These are phyloP conservation scores for Anthoptus insignis DNA, from an alignment of 2,888 invertebrate species.

Conservation along the genomic window DNA sequence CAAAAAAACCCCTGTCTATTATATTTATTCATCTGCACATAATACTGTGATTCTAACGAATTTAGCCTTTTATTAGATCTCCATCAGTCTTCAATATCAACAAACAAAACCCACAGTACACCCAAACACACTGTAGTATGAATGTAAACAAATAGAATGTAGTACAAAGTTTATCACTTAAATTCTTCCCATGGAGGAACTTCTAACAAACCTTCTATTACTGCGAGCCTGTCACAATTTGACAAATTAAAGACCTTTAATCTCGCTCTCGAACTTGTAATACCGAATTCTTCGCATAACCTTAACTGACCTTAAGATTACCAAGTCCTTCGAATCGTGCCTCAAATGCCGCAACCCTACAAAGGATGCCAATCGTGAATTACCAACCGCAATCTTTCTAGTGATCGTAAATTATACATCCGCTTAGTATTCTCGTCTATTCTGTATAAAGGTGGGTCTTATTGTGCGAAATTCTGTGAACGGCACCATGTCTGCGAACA, in stretches of 20 bases:
- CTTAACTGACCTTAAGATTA: constrained; percentile 56
- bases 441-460: constrained; percentile 35
- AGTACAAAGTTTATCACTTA: background rate
- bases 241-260: constrained; percentile 30
- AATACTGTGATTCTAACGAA: too few species aligned
- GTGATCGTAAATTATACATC: constrained; percentile 59
- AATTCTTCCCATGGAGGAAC: background rate
- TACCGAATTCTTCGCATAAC: constrained; percentile 47
- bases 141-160: background rate
- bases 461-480: too few species aligned
- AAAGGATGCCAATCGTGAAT: constrained; percentile 72
- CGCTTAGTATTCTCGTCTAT: constrained; percentile 4
- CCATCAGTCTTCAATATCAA: too few species aligned
- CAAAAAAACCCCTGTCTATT: too few species aligned
- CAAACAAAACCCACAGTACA: too few species aligned
- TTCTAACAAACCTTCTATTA: background rate
- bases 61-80: too few species aligned
- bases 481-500: too few species aligned
- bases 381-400: constrained; percentile 63
- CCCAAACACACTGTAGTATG: background rate
- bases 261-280: constrained; percentile 32
- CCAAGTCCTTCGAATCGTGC: constrained; percentile 58
- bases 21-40: too few species aligned
- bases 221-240: constrained; percentile 10
- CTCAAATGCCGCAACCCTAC: constrained; percentile 64